Evolutionary conservation across 2,113 vertebrate genomes (phyloP), one percentile per base, ranked within the genome.

Genomic region (Pandion haliaetus): DNA sequence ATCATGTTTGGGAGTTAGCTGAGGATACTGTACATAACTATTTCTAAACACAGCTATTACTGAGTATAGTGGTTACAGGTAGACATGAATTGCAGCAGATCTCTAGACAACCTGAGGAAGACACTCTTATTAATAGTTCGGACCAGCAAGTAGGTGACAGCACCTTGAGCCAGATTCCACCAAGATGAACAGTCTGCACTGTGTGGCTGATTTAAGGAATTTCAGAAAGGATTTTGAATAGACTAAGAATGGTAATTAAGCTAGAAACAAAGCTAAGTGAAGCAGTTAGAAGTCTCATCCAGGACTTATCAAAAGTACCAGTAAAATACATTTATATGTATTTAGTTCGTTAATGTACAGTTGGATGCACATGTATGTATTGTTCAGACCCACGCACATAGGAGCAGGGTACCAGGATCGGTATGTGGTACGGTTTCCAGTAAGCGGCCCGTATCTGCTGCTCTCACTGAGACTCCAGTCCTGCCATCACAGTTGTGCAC

Each of bases 321-420:
- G 17, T 67, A 32, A 45, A 85, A 61, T 55, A 32, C 6, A 15
- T 40, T 29, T 59, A 24, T 23, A 9, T 42, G 36, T 50, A 12
- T 11, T 21, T 3, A 32, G 38, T 2, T 58, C n/a, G 6, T 45
- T 70, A 29, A 28, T 9, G n/a, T 18, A 38, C 5, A 9, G 24
- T 36, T 71, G 61, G 38, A 42, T 25, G 44, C 20, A 20, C 1
- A 3, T 3, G 9, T 6, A 2, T 17, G 4, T n/a, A 4, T 4
- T 49, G 18, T 5, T n/a, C 24, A 70, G 70, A 59, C 49, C 18
- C 4, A 2, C 0, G 2, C 31, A 15, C 0, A 0, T 26, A 15
- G 26, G 38, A 88, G 63, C 62, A 76, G 58, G 14, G 32, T 36
- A 26, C 42, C 28, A 10, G 38, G 28, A 19, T 17, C 16, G 2